Evolutionary conservation across 2,888 invertebrate species (phyloP).

Genomic region (Synanthedon tipuliformis): DNA sequence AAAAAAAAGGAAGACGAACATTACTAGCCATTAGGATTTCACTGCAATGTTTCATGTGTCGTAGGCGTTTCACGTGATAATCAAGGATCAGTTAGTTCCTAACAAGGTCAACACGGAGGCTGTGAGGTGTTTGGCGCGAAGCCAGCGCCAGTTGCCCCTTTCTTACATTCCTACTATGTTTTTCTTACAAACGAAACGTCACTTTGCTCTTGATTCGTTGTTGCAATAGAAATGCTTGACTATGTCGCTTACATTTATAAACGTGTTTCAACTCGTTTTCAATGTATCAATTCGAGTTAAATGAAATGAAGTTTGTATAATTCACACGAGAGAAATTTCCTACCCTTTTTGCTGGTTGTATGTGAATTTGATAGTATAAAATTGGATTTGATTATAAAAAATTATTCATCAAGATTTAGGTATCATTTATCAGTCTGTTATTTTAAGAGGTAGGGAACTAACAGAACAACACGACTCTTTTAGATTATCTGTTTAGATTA

Average conservation of each 20-base stretch:
- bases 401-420: too few species aligned
- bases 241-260: slow-evolving; percentile 9
- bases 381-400: background rate
- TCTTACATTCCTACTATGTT: slow-evolving; percentile 25
- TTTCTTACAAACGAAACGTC: slow-evolving; percentile 21
- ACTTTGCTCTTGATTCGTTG: slow-evolving; percentile 18
- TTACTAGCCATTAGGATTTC: too few species aligned
- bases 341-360: background rate
- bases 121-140: slow-evolving; percentile 20
- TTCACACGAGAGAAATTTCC: too few species aligned
- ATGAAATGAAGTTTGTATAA: too few species aligned
- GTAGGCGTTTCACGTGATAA: slow-evolving; percentile 5
- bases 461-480: too few species aligned
- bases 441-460: too few species aligned
- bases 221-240: slow-evolving; percentile 8
- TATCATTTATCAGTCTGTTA: too few species aligned
- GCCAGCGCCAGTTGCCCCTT: slow-evolving; percentile 29
- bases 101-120: slow-evolving; percentile 3
- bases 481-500: too few species aligned
- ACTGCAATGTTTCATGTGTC: too few species aligned
- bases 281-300: too few species aligned
- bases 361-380: background rate
- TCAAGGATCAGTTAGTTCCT: slow-evolving; percentile 10
- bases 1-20: too few species aligned
- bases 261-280: slow-evolving; percentile 2